Evolutionary conservation across 2,888 invertebrate species (phyloP), one percentile per base, ranked within the genome.

Genomic region (Acrobasis consociella): DNA sequence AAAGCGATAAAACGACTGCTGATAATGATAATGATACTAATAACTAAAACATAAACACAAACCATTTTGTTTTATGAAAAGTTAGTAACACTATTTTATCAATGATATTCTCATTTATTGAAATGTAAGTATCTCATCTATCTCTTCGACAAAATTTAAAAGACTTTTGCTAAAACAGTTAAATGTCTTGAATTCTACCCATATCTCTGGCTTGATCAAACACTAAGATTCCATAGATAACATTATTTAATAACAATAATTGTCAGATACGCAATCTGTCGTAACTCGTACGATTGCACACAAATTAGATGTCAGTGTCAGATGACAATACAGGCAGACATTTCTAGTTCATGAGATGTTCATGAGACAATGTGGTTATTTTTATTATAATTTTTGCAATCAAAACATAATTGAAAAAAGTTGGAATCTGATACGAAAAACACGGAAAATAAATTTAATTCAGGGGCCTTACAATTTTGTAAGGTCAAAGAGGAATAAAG

Each of bases 221-320:
- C 5, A 46, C 11, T 13, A 10, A 13, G n/a, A 46, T 13, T 1
- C n/a, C 11, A 46, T 46, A 46, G n/a, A 46, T 46, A 5, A 13
- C n/a, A 46, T 5, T 13, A 46, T 46, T 46, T 5, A n/a, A 46
- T 10, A 46, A n/a, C 46, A 46, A 46, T n/a, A n/a, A n/a, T 46
- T 5, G 46, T 13, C n/a, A n/a, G 46, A 46, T n/a, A 46, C 13
- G 46, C 11, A n/a, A 46, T 46, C 46, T 46, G 5, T 46, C 46
- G 46, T 46, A 46, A 42, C 42, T 11, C 42, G 11, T 11, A n/a
- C 42, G 11, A 42, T 46, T 46, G 46, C 46, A 13, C 46, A 46
- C 11, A 42, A 46, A 46, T 46, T 46, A n/a, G 46, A 46, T 46
- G 46, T 46, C 46, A 46, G 46, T 46, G 46, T 46, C 46, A n/a